Base-by-base conservation (phyloP, 2,888 invertebrate genomes). In the Drosophila setosimentum region DNA sequence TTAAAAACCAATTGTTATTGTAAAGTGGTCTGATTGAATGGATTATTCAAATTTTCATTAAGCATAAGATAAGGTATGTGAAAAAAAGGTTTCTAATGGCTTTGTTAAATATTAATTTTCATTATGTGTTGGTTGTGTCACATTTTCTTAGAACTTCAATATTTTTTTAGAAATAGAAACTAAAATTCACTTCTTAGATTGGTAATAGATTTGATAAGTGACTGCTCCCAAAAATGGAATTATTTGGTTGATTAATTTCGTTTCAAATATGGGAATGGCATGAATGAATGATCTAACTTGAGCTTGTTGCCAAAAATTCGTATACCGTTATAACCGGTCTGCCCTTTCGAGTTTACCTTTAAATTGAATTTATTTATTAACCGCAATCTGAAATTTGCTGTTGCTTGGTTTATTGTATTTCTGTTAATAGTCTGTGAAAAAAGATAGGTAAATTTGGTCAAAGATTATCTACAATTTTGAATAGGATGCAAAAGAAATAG, bases 161-260 rank as follows among this genome's bases (percentile, higher is more conserved):
- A 48, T 18, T 45, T 45, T 6, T 3, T 21, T 45, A 3, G 21
- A 45, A 21, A 45, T 21, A 13, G 0, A 45, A 13, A 45, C 13
- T 21, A 3, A 13, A 13, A 45, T 24, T 24, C 3, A 45, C 0
- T 16, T 45, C 45, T 45, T 4, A 24, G 21, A 16, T 45, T 45
- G 8, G 16, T 8, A 16, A 45, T 16, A 13, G 16, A 27, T 6
- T 33, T 54, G 2, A 11, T 8, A 54, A 54, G 18, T 11, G 18
- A 18, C 11, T 29, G 18, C 33, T 13, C 8, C n/a, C 55, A 18
- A 54, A 32, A 55, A 55, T 54, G 49, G 54, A 21, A 10, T 27
- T 49, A n/a, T 27, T 5, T 16, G 13, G 49, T 13, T 65, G 40
- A 67, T 32, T 65, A 49, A 67, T 67, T 37, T 7, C n/a, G 32